Evolutionary conservation across 2,888 invertebrate species (phyloP), one percentile per base, ranked within the genome.

Genomic region (Nephrocerus scutellatus): DNA sequence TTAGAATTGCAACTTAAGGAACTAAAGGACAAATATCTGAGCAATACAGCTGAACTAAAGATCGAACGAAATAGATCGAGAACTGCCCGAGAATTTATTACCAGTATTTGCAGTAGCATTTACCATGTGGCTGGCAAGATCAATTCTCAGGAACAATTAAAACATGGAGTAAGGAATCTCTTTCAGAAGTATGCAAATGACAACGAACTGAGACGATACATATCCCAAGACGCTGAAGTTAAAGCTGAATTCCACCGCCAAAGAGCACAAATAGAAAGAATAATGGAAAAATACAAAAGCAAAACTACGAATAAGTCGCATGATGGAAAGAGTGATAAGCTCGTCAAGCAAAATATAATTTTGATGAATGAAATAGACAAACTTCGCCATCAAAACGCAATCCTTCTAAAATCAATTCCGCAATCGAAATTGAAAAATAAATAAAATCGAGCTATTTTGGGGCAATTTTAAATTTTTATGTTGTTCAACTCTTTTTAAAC

Each of bases 61-160:
- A 71, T 73, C 7, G 86, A 85, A 65, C 70, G 79, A 0, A 70
- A 74, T 22, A 72, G 75, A 25, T 77, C 79, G 35, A 70, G 77
- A 41, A 72, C 73, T 0, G 72, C 78, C 34, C 76, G 80, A 48
- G 76, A 75, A 41, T 72, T 80, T 1, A 61, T 90, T 22, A 79
- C 80, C 51, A 77, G 78, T 54, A 84, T 93, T 46, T 80, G 85
- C 62, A 80, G 81, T 31, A 91, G 92, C 54, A 74, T 93, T 34
- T 83, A 84, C 55, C 76, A 83, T 46, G 80, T 85, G 58, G 83
- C 87, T 6, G 80, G 80, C 0, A 76, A 81, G 46, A 77, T 90
- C 28, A 85, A 87, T 59, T 82, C 89, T 51, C 82, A 86, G 0
- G 50, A 55, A 5, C 52, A 55, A 1, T 46, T 69, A 0, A 60